Conservation (phyloP, 2,888 invertebrate genomes). For the Lomographa bimaculata region DNA sequence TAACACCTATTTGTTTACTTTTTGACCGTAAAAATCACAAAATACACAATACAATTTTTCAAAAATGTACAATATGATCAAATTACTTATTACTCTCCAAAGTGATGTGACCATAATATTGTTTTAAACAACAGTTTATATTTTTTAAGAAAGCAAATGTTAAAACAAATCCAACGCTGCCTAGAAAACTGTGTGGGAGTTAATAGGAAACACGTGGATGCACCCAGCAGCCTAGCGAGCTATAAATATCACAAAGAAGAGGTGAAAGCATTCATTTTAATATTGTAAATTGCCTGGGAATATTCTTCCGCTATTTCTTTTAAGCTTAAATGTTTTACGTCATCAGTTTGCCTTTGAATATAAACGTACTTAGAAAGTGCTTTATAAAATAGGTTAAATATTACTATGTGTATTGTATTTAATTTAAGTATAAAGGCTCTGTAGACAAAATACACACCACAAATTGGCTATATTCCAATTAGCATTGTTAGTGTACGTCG, state of each 20-base stretch:
- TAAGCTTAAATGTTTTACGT: no score
- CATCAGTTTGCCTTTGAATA: no score
- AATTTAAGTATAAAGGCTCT: constrained; percentile 24
- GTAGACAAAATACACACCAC: no score
- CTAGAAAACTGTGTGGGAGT: constrained; percentile 38
- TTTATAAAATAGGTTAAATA: no score
- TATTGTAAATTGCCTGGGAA: constrained; percentile 10
- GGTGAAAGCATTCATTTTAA: constrained; percentile 34
- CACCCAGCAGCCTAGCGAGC: constrained; percentile 41
- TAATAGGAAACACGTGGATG: constrained; percentile 58
- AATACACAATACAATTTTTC: no score
- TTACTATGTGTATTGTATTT: constrained; percentile 22
- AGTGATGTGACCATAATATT: no score
- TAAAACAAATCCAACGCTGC: constrained; percentile 22
- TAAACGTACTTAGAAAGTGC: no score
- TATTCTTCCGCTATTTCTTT: constrained; percentile 2
- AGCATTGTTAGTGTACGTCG: constrained; percentile 33
- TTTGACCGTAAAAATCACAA: no score
- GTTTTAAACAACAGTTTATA: no score
- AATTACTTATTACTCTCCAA: no score
- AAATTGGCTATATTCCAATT: constrained; percentile 38
- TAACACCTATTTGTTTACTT: no score
- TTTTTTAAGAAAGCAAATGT: constrained; percentile 14
- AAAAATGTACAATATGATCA: no score
- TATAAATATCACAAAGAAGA: constrained; percentile 47